phyloP scores from a whole-genome alignment of 53 echinoderm and acorn worm genomes.

The Hippasteria phrygiana region DNA sequence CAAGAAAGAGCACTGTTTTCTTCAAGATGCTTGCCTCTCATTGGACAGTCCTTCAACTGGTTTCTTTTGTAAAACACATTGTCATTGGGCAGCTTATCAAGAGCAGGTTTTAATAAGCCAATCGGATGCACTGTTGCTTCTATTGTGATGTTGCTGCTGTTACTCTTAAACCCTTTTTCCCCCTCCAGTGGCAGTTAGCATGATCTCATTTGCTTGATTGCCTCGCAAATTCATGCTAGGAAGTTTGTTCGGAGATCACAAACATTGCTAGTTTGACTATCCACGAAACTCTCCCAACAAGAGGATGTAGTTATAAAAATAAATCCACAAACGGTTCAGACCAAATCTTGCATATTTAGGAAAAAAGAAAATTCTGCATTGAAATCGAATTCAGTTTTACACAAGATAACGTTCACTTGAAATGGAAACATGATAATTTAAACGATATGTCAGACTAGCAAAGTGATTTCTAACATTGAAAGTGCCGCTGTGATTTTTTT shows the following conservation, averaged over 20 bases:
- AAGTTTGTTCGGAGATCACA: background rate
- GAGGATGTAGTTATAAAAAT: no score
- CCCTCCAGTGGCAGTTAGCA: slow-evolving; percentile 3
- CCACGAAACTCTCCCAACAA: no score
- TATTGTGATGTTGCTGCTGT: background rate
- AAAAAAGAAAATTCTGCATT: no score
- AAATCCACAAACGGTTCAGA: no score
- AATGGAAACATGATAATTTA: background rate
- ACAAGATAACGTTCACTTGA: background rate
- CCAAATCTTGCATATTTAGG: no score
- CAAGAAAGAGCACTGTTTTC: no score
- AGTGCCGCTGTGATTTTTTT: background rate
- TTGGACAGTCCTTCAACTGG: background rate
- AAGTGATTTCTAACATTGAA: background rate
- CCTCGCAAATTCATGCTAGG: background rate
- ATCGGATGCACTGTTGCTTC: slow-evolving; percentile 24
- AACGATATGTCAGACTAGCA: background rate
- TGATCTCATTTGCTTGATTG: slow-evolving; percentile 11
- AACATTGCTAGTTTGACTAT: background rate
- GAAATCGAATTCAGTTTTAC: no score
- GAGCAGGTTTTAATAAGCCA: slow-evolving; percentile 38
- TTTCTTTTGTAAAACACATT: background rate
- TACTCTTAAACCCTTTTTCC: slow-evolving; percentile 4
- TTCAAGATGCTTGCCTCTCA: no score
- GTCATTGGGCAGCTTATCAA: slow-evolving; percentile 1